phyloP scores from a whole-genome alignment of 2,113 vertebrate genomes.

The Arothron firmamentum region DNA sequence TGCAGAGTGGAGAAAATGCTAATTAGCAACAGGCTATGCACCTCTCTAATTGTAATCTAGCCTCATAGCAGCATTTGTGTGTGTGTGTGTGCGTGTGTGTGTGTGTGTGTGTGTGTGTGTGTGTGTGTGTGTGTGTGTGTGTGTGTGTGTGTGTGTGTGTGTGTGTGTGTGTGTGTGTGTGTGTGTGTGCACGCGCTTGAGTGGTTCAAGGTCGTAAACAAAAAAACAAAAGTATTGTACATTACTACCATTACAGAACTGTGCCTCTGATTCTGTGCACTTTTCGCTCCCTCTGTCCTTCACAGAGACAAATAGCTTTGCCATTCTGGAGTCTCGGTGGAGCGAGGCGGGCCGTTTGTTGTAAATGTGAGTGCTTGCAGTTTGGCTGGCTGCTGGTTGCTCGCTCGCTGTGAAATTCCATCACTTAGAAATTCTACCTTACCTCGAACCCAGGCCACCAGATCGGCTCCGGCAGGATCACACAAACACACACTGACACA shows the following conservation, averaged over 20 bases:
- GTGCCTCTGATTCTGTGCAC: slow-evolving; percentile 64
- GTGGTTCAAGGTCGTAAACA: slow-evolving; percentile 80
- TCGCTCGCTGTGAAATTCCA: slow-evolving; percentile 73
- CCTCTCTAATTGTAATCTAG: slow-evolving; percentile 69
- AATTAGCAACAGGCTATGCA: slow-evolving; percentile 79
- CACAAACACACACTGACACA: slow-evolving; percentile 7
- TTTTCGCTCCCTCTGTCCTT: slow-evolving; percentile 71
- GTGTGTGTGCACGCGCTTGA: slow-evolving; percentile 18
- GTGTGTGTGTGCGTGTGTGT: slow-evolving; percentile 10
- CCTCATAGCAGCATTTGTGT: slow-evolving; percentile 38
- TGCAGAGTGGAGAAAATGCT: slow-evolving; percentile 93
- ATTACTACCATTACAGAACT: slow-evolving; percentile 56
- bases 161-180: slow-evolving; percentile 18
- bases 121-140: slow-evolving; percentile 17
- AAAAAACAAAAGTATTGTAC: slow-evolving; percentile 82
- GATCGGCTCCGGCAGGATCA: slow-evolving; percentile 42
- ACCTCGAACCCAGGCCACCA: slow-evolving; percentile 61
- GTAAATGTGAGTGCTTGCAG: slow-evolving; percentile 75
- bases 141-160: slow-evolving; percentile 16
- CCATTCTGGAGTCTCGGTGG: slow-evolving; percentile 73
- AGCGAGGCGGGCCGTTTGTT: slow-evolving; percentile 63
- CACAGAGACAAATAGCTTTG: slow-evolving; percentile 79
- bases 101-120: slow-evolving; percentile 25
- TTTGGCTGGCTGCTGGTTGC: slow-evolving; percentile 57
- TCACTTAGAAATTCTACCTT: slow-evolving; percentile 74